Evolutionary conservation across 2,113 vertebrate species (phyloP).

Genomic region (Paralichthys olivaceus): DNA sequence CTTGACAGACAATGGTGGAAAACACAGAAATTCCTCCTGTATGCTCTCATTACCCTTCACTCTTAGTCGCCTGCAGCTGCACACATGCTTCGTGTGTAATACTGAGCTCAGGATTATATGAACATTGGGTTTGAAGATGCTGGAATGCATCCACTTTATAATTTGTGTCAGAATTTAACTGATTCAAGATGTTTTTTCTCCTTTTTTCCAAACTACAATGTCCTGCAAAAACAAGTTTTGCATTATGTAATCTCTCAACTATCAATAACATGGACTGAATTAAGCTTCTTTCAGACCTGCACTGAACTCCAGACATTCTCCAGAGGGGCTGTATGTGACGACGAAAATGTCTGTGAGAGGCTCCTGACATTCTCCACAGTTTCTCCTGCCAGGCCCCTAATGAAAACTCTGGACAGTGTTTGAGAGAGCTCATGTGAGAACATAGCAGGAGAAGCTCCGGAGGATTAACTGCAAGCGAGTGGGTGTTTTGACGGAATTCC

Average conservation of each 20-base stretch:
- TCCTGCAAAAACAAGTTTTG: constrained; percentile 9
- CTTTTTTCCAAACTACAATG: neutral
- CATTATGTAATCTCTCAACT: neutral
- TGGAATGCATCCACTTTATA: constrained; percentile 5
- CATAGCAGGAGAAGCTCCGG: too few relatives aligned
- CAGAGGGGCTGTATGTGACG: too few relatives aligned
- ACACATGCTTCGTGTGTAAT: neutral
- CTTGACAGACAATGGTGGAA: constrained; percentile 16
- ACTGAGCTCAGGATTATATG: constrained; percentile 24
- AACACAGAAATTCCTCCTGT: neutral
- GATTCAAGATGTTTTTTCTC: constrained; percentile 12
- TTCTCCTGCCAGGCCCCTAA: too few relatives aligned
- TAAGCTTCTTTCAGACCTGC: neutral
- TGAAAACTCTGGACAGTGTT: too few relatives aligned
- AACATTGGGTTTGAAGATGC: neutral
- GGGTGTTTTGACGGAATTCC: too few relatives aligned
- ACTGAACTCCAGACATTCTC: too few relatives aligned
- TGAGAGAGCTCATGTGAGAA: too few relatives aligned
- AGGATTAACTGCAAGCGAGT: too few relatives aligned
- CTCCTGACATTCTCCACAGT: too few relatives aligned
- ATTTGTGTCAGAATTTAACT: constrained; percentile 6
- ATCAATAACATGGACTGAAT: neutral
- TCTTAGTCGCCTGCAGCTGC: neutral
- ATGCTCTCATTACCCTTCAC: neutral
- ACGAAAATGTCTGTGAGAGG: too few relatives aligned